phyloP scores from a whole-genome alignment of 2,888 invertebrate genomes.

The Glaucopsyche alexis region DNA sequence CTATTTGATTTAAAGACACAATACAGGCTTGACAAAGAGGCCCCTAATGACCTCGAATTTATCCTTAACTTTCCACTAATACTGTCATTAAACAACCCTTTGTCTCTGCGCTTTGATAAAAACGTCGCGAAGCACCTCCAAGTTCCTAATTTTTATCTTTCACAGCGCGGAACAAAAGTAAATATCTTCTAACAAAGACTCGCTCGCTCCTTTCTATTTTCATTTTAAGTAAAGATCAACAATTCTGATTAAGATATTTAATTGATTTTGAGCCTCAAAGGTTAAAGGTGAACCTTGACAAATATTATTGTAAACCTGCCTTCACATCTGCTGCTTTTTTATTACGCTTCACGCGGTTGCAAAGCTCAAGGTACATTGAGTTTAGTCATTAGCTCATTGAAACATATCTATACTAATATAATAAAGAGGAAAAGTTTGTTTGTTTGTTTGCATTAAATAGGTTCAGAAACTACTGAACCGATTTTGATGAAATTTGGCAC shows the following conservation, averaged over 20 bases:
- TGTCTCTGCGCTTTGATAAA: conserved; percentile 75
- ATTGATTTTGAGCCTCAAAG: conserved; percentile 23
- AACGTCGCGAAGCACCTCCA: conserved; percentile 65
- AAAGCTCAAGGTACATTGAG: too few relatives aligned
- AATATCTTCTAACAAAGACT: conserved; percentile 52
- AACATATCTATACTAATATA: too few relatives aligned
- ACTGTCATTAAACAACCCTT: conserved; percentile 77
- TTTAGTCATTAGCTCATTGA: too few relatives aligned
- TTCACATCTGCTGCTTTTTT: background rate
- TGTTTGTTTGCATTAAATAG: too few relatives aligned
- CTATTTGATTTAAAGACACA: conserved; percentile 55
- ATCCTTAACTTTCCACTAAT: conserved; percentile 77
- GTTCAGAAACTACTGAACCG: too few relatives aligned
- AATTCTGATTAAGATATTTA: conserved; percentile 32
- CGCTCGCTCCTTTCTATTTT: conserved; percentile 37
- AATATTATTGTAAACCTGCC: conserved; percentile 9
- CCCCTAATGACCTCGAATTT: conserved; percentile 71
- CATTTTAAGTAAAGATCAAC: conserved; percentile 37
- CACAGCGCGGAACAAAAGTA: conserved; percentile 63
- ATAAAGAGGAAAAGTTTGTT: too few relatives aligned
- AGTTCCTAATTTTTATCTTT: conserved; percentile 75
- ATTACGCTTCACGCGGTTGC: too few relatives aligned
- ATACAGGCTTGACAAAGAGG: conserved; percentile 72
- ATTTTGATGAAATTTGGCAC: too few relatives aligned
- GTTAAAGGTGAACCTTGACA: conserved; percentile 14